These are phyloP conservation scores for Lepus timidus DNA, from an alignment of 2,113 vertebrate genomes.

Conservation along the genomic window DNA sequence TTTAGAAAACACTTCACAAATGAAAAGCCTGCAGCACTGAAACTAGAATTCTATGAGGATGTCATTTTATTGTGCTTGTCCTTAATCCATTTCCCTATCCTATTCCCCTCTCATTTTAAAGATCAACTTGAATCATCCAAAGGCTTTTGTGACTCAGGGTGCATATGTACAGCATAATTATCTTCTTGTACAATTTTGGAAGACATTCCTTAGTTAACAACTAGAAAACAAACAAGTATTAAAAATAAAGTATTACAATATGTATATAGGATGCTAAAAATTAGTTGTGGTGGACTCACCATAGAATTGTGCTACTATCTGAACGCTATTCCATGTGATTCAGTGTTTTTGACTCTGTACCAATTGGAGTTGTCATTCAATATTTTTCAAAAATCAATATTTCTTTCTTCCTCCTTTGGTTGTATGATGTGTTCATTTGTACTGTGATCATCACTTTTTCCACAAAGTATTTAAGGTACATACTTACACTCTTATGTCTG, in stretches of 20 bases:
- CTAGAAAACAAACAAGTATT: not conserved
- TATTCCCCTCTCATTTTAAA: not conserved
- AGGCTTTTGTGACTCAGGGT: not conserved
- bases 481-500: not conserved
- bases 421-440: not conserved
- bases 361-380: not conserved
- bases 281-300: rapidly evolving
- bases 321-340: not conserved
- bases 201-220: not conserved
- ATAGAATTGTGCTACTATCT: not conserved
- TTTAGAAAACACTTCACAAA: not conserved
- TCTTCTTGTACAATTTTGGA: not conserved
- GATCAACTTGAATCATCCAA: not conserved
- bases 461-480: not conserved
- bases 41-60: not conserved
- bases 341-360: not conserved
- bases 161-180: not conserved
- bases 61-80: not conserved
- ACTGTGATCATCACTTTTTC: not conserved
- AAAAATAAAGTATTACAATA: not conserved
- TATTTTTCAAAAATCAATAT: not conserved
- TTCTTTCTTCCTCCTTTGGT: not conserved
- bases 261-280: not conserved
- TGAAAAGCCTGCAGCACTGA: not conserved
- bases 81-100: not conserved